Evolutionary conservation across 2,888 invertebrate genomes (phyloP).

Genomic region (Neoitamus cyanurus): DNA sequence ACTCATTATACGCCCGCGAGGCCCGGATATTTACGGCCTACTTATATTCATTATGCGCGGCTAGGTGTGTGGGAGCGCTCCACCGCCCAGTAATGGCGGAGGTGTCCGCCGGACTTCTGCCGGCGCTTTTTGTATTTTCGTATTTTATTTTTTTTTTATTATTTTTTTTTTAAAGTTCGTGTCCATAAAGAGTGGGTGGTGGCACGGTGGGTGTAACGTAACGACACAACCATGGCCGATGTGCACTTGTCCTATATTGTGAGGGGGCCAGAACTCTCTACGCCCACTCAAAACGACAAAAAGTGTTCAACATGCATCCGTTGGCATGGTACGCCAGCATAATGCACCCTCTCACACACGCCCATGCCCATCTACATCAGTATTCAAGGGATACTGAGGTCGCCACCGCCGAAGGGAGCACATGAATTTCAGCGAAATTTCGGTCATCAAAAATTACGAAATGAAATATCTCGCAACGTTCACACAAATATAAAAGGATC

Average conservation of each 20-base stretch:
- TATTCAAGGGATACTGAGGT: slow-evolving; percentile 33
- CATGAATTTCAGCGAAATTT: slow-evolving; percentile 39
- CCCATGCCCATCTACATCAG: slow-evolving; percentile 10
- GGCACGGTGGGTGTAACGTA: slow-evolving; percentile 15
- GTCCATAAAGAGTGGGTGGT: slow-evolving; percentile 19
- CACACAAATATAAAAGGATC: slow-evolving; percentile 33
- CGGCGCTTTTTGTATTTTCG: background rate
- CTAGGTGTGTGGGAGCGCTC: slow-evolving; percentile 29
- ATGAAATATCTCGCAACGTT: slow-evolving; percentile 34
- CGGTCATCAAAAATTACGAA: slow-evolving; percentile 40
- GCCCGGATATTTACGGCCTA: slow-evolving; percentile 44
- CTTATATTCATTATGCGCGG: slow-evolving; percentile 39
- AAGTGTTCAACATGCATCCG: slow-evolving; percentile 40
- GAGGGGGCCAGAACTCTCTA: slow-evolving; percentile 3
- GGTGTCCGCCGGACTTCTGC: slow-evolving; percentile 29
- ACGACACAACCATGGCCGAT: slow-evolving; percentile 27
- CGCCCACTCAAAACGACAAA: slow-evolving; percentile 41
- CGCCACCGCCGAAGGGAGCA: slow-evolving; percentile 17
- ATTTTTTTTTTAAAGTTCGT: slow-evolving; percentile 26
- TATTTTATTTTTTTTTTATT: background rate
- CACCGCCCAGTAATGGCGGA: background rate
- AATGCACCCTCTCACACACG: slow-evolving; percentile 3
- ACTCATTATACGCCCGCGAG: slow-evolving; percentile 35
- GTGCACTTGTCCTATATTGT: slow-evolving; percentile 38
- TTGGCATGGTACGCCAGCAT: slow-evolving; percentile 30